Evolutionary conservation across 1,140 invertebrate genomes (phyloP), one percentile per base, ranked within the genome.

Genomic region (Drosophila sproati): DNA sequence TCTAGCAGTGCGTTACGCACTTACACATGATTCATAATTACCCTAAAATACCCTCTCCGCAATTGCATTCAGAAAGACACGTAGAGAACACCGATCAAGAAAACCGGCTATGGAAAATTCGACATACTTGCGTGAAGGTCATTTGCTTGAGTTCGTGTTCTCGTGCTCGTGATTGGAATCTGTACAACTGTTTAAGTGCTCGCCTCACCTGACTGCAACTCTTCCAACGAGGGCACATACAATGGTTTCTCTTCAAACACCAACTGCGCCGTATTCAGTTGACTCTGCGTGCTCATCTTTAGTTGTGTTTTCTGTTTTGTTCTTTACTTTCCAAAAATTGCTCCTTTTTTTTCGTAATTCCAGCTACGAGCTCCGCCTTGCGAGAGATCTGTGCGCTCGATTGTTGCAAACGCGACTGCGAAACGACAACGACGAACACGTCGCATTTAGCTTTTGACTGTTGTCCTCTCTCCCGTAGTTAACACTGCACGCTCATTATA

Each of bases 191-290:
- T 51, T 55, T 52, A 37, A 43, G 10, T 39, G 79, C 70, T 93
- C 88, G 94, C 94, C 92, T 73, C 88, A 95, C 94, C 92, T 73
- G 90, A 83, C 82, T 93, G 92, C 56, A 95, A 57, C 92, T 94
- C 94, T 20, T 93, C 83, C 43, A 94, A 78, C 28, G 92, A 47
- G 48, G 94, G 94, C 68, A 93, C 83, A 79, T 93, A 75, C 34
- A 95, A 86, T 10, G 77, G 41, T 79, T 91, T 93, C 73, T 93
- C 87, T 68, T 85, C 83, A 48, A 93, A 93, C 54, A 91, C 82
- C 37, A 94, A 61, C 59, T 85, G 74, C 39, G 79, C 79, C 4
- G 82, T 89, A 31, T 75, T 81, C 39, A 89, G 66, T 8, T 88
- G 85, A 37, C 28, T 77, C 52, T 82, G 77, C 57, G 83, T 80